These are phyloP conservation scores for Aromia moschata DNA, from an alignment of 2,888 invertebrate genomes.

Conservation along the genomic window DNA sequence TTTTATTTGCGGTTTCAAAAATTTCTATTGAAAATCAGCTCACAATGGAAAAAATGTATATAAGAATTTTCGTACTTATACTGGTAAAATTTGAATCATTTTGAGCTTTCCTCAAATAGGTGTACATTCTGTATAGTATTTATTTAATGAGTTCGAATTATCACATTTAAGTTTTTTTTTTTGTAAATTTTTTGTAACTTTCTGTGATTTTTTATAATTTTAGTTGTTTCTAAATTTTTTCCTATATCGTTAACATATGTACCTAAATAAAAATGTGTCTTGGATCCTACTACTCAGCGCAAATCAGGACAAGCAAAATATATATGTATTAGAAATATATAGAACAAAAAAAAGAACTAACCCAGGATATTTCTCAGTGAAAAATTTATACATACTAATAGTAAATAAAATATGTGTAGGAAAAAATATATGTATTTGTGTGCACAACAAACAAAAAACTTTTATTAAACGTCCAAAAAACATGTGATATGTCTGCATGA, in stretches of 20 bases:
- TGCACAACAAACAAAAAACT: constrained; percentile 41
- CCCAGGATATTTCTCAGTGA: constrained; percentile 52
- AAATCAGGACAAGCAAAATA: constrained; percentile 51
- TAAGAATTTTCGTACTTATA: constrained; percentile 49
- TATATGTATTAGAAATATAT: constrained; percentile 36
- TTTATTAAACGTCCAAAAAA: constrained; percentile 50
- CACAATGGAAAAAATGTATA: constrained; percentile 38
- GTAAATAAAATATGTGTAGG: constrained; percentile 32
- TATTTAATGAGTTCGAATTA: constrained; percentile 56
- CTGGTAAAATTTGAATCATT: constrained; percentile 42
- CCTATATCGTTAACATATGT: constrained; percentile 54
- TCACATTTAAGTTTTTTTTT: constrained; percentile 47
- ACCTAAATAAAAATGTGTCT: constrained; percentile 60
- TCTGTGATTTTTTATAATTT: constrained; percentile 58
- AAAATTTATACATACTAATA: constrained; percentile 41
- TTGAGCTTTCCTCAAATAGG: constrained; percentile 48
- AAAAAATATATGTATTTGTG: constrained; percentile 38
- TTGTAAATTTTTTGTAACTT: constrained; percentile 56
- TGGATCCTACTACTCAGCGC: constrained; percentile 54
- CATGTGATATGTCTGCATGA: constrained; percentile 54
- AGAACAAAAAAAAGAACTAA: constrained; percentile 43
- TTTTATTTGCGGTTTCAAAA: too few relatives aligned
- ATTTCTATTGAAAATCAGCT: not conserved
- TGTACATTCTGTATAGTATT: constrained; percentile 63
- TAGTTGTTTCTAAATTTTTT: constrained; percentile 53